Base-by-base conservation (phyloP, 2,888 invertebrate species). In the Agonopterix arenella region DNA sequence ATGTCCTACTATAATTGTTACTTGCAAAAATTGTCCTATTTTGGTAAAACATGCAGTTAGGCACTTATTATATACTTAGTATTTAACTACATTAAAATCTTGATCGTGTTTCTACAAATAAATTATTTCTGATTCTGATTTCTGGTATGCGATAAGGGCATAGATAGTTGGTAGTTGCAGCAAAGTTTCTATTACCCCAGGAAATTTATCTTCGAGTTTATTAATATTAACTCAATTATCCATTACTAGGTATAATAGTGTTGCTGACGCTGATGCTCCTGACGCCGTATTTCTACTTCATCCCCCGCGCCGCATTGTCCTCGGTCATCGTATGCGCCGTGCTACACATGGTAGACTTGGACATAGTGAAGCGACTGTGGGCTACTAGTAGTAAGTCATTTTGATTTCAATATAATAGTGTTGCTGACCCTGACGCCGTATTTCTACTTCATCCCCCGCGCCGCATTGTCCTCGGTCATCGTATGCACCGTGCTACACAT, bases 281-380 rank as follows among this genome's bases (percentile, higher is more conserved):
- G 48, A 95, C 95, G 0, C 94, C 94, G 0, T 93, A 93, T 66
- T 95, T 95, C 77, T 92, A 91, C 66, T 94, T 90, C 70, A 94
- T 94, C 57, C 94, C 94, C 2, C 92, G 92, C 50, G 91, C 93
- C 1, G 92, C 93, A 0, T 73, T 93, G 10, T 85, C 93, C 1
- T 92, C 94, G 0, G 94, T 96, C 46, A 95, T 96, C 61, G 92
- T 95, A 47, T 93, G 93, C 59, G 95, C 96, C 2, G 94, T 95
- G 0, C 80, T 95, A 46, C 92, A 93, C 60, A 94, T 95, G 94
- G 90, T 95, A 3, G 94, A 94, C 63, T 62, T 92, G 4, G 79
- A 80, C 16, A 91, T 93, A 46, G 61, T 93, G 16, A 85, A 84
- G 60, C 89, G 89, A 36, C 86, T 94, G 9, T 95, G 94, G 94